These are phyloP conservation scores for Elysia chlorotica DNA, from an alignment of 1,140 invertebrate species.

Conservation along the genomic window DNA sequence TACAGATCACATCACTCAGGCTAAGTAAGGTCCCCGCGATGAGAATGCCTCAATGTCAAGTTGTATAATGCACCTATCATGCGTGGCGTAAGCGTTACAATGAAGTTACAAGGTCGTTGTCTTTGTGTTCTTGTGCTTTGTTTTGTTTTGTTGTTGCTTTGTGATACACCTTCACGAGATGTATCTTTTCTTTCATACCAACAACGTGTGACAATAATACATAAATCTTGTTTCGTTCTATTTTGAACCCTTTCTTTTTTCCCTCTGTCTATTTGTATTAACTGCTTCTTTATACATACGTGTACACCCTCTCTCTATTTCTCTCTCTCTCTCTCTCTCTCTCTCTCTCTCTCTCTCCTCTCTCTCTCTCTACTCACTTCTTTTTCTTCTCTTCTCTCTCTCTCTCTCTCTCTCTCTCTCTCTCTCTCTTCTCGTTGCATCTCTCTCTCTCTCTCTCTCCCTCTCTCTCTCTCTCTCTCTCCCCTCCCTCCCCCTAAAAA, in stretches of 20 bases:
- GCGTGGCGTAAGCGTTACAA: too few relatives aligned
- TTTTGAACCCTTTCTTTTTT: not conserved
- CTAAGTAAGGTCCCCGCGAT: too few relatives aligned
- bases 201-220: not conserved
- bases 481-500: not conserved
- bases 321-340: conserved; percentile 1
- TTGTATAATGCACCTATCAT: too few relatives aligned
- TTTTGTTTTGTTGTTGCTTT: too few relatives aligned
- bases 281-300: not conserved
- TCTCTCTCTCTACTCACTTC: not conserved
- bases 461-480: not conserved
- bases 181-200: not conserved
- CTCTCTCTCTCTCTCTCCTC: not conserved
- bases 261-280: conserved; percentile 1
- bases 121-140: too few relatives aligned
- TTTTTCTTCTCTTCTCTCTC: not conserved
- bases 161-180: not conserved
- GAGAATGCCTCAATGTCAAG: too few relatives aligned
- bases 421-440: not conserved
- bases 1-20: too few relatives aligned
- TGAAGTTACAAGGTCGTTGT: too few relatives aligned
- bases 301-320: not conserved
- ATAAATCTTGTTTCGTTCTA: not conserved
- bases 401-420: not conserved
- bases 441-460: not conserved